Evolutionary conservation across 2,888 invertebrate genomes (phyloP).

Genomic region (Disparrhopalites patrizii): DNA sequence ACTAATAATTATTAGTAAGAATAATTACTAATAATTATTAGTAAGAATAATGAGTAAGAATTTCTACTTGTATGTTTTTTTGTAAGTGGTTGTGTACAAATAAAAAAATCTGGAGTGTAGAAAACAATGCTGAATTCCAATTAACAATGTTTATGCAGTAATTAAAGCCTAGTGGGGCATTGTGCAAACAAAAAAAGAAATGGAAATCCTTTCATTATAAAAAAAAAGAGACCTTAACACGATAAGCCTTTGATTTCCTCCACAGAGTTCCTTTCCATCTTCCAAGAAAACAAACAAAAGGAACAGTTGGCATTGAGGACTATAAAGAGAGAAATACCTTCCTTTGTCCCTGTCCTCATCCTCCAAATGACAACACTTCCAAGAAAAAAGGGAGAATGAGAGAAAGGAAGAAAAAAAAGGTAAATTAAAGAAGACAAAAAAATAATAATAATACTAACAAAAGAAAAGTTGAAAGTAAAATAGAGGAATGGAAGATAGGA

Average conservation of each 20-base stretch:
- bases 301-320: constrained; percentile 2
- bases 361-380: too few species aligned
- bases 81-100: too few species aligned
- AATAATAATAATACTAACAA: neutral
- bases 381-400: neutral
- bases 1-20: too few species aligned
- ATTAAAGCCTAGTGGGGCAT: too few species aligned
- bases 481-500: neutral
- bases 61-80: too few species aligned
- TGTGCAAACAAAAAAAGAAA: neutral
- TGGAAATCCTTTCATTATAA: neutral
- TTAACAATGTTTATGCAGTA: too few species aligned
- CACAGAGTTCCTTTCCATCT: neutral
- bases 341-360: too few species aligned
- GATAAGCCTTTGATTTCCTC: constrained; percentile 3
- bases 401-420: neutral
- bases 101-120: too few species aligned
- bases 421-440: too few species aligned
- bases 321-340: neutral
- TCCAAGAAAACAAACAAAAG: neutral
- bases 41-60: too few species aligned
- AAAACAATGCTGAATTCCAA: too few species aligned
- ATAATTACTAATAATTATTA: too few species aligned
- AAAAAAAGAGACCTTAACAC: neutral
- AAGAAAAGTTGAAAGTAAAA: neutral